phyloP scores from a whole-genome alignment of 2,113 vertebrate species.

The Axis porcinus region DNA sequence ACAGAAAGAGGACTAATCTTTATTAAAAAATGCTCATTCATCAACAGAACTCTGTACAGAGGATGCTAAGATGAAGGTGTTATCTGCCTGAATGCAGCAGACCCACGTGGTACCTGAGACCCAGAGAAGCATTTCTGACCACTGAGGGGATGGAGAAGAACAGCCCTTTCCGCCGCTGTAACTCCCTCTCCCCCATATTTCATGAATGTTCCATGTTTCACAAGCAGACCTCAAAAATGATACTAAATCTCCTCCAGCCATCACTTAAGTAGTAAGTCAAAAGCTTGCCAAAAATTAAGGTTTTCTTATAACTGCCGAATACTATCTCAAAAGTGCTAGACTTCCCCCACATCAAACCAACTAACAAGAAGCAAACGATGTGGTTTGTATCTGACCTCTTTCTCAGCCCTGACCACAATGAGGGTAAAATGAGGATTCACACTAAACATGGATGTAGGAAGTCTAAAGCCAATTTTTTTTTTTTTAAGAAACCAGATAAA shows the following conservation, averaged over 20 bases:
- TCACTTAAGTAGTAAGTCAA: neutral
- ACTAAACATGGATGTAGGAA: neutral
- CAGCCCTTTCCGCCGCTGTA: no score
- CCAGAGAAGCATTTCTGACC: neutral
- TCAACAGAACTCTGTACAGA: neutral
- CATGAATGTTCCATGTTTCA: neutral
- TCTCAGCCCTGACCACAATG: neutral
- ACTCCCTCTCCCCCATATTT: neutral
- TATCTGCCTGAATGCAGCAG: rapidly evolving
- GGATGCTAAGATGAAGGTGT: neutral
- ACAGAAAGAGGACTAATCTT: neutral
- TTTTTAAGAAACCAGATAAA: neutral
- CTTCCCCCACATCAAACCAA: neutral
- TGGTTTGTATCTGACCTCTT: neutral
- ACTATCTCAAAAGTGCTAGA: neutral
- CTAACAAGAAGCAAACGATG: neutral
- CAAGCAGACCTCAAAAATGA: neutral
- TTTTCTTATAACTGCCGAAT: neutral
- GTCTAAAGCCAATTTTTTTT: neutral
- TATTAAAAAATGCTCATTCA: neutral
- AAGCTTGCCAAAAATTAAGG: neutral
- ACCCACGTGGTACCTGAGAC: neutral
- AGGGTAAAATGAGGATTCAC: neutral
- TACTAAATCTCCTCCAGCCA: neutral
- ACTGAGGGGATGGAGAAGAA: neutral